Percentiles rank a stretch among this genome's conserved stretches.
phyloP scores from a whole-genome alignment of 2,888 invertebrate species.

The Aphodius sticticus region DNA sequence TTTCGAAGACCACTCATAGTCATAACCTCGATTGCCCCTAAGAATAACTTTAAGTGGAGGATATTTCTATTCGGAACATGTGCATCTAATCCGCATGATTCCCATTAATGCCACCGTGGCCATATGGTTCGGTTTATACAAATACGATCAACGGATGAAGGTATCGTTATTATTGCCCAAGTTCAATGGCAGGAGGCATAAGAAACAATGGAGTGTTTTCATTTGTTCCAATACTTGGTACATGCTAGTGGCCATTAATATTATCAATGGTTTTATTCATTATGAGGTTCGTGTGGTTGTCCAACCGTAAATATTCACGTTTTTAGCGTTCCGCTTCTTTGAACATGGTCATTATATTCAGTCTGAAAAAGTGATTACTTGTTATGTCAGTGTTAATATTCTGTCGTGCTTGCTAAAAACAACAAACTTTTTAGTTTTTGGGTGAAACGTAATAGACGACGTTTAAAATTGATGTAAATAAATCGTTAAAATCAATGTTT shows the following conservation, averaged over 20 bases:
- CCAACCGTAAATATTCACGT: background rate
- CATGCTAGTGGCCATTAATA: background rate
- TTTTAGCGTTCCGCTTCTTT: background rate
- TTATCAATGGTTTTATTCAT: background rate
- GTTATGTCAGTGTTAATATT: too few species aligned
- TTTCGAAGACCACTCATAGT: background rate
- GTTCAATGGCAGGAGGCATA: background rate
- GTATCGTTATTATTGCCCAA: background rate
- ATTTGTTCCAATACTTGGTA: background rate
- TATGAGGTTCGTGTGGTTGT: background rate
- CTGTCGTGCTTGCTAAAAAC: too few species aligned
- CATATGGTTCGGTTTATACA: background rate
- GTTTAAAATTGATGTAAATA: too few species aligned
- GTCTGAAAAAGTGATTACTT: background rate
- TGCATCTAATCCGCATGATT: background rate
- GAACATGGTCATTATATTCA: background rate
- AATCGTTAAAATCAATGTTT: too few species aligned
- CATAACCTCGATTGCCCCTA: slow-evolving; percentile 4
- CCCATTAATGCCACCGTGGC: background rate
- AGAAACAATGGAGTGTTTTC: background rate
- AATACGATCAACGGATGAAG: background rate
- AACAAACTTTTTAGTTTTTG: too few species aligned
- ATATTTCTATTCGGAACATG: background rate
- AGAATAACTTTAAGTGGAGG: background rate
- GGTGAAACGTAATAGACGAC: too few species aligned